These are phyloP conservation scores for Anthonomus grandis DNA, from an alignment of 1,140 invertebrate species.

Conservation along the genomic window DNA sequence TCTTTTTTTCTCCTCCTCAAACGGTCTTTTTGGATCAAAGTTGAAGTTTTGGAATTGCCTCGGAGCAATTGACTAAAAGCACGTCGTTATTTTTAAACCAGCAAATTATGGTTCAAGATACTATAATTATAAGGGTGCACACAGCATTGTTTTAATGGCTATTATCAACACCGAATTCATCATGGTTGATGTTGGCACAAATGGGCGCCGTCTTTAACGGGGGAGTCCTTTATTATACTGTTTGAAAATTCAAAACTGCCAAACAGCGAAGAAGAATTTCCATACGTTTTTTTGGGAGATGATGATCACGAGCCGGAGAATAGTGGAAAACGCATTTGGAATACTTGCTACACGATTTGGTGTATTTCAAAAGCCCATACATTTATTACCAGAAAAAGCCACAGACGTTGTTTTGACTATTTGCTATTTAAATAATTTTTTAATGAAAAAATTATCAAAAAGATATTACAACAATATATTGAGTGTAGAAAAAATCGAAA, in stretches of 20 bases:
- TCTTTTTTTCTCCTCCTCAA: too few relatives aligned
- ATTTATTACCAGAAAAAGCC: background rate
- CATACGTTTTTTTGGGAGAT: background rate
- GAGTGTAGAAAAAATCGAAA: background rate
- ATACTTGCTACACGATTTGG: background rate
- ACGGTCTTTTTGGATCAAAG: too few relatives aligned
- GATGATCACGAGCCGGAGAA: background rate
- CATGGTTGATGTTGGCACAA: background rate
- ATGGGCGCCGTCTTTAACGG: too few relatives aligned
- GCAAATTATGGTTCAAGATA: too few relatives aligned
- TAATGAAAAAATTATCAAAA: background rate
- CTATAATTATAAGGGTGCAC: too few relatives aligned
- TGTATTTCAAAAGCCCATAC: background rate
- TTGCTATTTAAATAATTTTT: background rate
- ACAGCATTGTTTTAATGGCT: too few relatives aligned
- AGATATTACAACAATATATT: background rate
- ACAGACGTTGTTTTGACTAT: background rate
- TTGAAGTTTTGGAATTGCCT: too few relatives aligned
- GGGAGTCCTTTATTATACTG: background rate
- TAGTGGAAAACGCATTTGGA: background rate
- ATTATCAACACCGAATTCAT: too few relatives aligned
- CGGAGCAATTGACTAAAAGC: too few relatives aligned
- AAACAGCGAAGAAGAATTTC: background rate
- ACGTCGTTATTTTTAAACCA: too few relatives aligned
- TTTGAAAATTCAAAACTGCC: background rate